Evolutionary conservation across 2,113 vertebrate genomes (phyloP), one percentile per base, ranked within the genome.

Genomic region (Pontoporia blainvillei): DNA sequence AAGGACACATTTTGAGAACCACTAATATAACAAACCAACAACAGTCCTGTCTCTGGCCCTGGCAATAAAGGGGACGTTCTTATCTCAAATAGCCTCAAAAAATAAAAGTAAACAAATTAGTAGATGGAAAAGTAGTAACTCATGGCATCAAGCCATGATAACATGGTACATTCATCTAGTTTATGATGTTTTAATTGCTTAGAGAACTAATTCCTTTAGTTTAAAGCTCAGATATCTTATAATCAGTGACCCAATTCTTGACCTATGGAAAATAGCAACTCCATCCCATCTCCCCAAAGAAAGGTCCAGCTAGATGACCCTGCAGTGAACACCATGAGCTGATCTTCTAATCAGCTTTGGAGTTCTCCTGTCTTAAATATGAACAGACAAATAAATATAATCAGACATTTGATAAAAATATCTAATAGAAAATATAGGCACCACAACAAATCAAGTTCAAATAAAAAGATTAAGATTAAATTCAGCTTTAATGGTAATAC

Each of bases 381-480:
- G 18, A 96, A 64, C 25, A 79, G 39, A 92, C 75, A 73, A 41
- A 52, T 23, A 69, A 21, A 75, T 10, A 41, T 8, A 75, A 62
- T 4, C 44, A 67, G 52, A 84, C 46, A 4, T 36, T 52, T n/a
- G 49, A 88, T 59, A 52, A 62, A 46, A 23, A 17, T 39, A 46
- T 10, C 44, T 69, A 67, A 25, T 9, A 73, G n/a, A 73, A 75
- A 94, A 62, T 31, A 85, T 6, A 91, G 64, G 27, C 8, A 21
- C 34, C n/a, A 83, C n/a, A 88, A 64, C 14, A 82, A 67, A 82
- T 31, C 39, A 85, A 36, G 9, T 61, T 89, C 12, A 94, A 79
- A 85, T 90, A 71, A 85, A 92, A 86, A 90, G 12, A 75, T 44
- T n/a, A 95, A 89, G 36, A 76, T 36, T 52, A 85, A 84, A 82